phyloP scores from a whole-genome alignment of 2,888 invertebrate species.

The Phania funesta region DNA sequence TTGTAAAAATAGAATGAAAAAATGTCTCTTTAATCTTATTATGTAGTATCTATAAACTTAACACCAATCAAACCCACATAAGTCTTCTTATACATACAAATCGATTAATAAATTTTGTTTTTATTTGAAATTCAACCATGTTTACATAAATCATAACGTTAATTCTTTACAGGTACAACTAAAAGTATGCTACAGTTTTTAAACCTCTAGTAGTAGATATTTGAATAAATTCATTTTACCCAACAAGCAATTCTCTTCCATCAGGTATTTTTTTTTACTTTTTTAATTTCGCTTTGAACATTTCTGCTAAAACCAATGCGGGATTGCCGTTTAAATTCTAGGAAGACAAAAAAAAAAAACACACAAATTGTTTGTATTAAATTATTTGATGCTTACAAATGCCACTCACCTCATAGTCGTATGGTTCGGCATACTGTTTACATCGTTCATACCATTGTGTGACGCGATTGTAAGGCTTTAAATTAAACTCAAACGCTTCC shows the following conservation, averaged over 20 bases:
- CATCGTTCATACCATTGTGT: constrained; percentile 85
- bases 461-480: constrained; percentile 81
- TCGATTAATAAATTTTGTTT: neutral
- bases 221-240: constrained; percentile 49
- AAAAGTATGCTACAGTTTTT: constrained; percentile 58
- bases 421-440: constrained; percentile 84
- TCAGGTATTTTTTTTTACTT: constrained; percentile 27
- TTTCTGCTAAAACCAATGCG: constrained; percentile 82
- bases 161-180: constrained; percentile 13
- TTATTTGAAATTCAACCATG: constrained; percentile 34
- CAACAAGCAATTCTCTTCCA: constrained; percentile 26
- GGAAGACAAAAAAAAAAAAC: neutral
- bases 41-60: too few relatives aligned
- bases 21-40: too few relatives aligned
- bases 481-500: constrained; percentile 82
- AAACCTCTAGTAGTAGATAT: neutral
- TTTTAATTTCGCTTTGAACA: constrained; percentile 81
- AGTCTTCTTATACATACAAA: neutral
- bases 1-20: constrained; percentile 9
- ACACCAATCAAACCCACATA: too few relatives aligned
- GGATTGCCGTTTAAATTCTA: constrained; percentile 83
- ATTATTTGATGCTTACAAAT: neutral
- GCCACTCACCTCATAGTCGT: constrained; percentile 83
- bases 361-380: too few relatives aligned
- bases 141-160: constrained; percentile 27